These are phyloP conservation scores for Trichogramma pretiosum DNA, from an alignment of 1,140 invertebrate genomes.

Conservation along the genomic window DNA sequence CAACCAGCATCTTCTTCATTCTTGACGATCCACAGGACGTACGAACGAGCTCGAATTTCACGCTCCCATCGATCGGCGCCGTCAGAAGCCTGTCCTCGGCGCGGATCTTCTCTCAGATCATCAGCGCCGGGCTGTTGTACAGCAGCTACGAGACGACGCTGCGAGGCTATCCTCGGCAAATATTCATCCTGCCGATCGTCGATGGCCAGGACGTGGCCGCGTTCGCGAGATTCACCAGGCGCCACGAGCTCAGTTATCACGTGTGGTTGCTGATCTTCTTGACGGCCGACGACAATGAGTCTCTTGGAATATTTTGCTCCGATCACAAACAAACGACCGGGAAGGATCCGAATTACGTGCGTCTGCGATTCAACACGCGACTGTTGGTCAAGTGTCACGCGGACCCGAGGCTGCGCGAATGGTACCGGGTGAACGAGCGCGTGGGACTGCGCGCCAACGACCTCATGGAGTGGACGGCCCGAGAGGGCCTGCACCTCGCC, in stretches of 20 bases:
- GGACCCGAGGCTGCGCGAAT: background rate
- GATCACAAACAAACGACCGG: background rate
- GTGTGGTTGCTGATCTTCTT: constrained; percentile 14
- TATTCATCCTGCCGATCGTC: constrained; percentile 8
- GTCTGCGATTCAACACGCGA: constrained; percentile 7
- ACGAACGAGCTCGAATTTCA: too few species aligned
- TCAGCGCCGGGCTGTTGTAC: too few species aligned
- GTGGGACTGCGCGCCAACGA: constrained; percentile 5
- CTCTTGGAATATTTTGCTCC: background rate
- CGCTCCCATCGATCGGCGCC: too few species aligned
- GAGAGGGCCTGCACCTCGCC: background rate
- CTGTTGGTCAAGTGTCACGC: constrained; percentile 12
- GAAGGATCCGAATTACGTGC: background rate
- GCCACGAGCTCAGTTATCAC: constrained; percentile 10
- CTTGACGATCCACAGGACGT: background rate
- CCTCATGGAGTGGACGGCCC: constrained; percentile 21
- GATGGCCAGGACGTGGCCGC: background rate
- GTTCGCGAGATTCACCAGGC: constrained; percentile 7
- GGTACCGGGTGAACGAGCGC: constrained; percentile 14
- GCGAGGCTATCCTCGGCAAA: constrained; percentile 4
- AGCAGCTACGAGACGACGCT: constrained; percentile 6
- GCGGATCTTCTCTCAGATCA: background rate
- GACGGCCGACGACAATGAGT: background rate
- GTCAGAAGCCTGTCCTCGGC: background rate
- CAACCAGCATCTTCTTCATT: constrained; percentile 6